These are phyloP conservation scores for Synergus laeviventris DNA, from an alignment of 2,888 invertebrate genomes.

Conservation along the genomic window DNA sequence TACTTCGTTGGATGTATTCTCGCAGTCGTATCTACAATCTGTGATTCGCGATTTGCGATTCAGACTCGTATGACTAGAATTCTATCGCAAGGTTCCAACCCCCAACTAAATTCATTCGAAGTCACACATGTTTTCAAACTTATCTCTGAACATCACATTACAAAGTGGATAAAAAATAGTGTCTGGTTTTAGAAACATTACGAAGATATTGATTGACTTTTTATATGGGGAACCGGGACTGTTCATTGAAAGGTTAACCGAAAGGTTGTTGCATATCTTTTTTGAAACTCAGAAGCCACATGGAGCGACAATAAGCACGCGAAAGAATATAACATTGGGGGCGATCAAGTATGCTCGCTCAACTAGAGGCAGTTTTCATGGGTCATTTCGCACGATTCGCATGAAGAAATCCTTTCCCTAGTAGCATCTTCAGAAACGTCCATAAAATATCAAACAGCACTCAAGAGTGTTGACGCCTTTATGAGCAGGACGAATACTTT, in stretches of 20 bases:
- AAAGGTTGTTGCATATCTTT: slow-evolving; percentile 3
- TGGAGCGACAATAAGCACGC: slow-evolving; percentile 44
- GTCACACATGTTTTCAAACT: not conserved
- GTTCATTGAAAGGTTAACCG: not conserved
- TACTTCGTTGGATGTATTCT: slow-evolving; percentile 49
- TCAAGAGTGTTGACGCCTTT: slow-evolving; percentile 36
- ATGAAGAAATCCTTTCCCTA: slow-evolving; percentile 53
- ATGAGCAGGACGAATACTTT: slow-evolving; percentile 20
- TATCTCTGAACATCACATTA: not conserved
- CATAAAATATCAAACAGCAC: slow-evolving; percentile 53
- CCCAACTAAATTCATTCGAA: not conserved
- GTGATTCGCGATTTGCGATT: slow-evolving; percentile 58
- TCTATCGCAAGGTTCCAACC: slow-evolving; percentile 44
- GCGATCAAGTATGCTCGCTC: slow-evolving; percentile 54
- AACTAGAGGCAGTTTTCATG: slow-evolving; percentile 56
- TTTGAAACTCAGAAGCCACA: not conserved
- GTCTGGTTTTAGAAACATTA: too few relatives aligned
- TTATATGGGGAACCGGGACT: not conserved
- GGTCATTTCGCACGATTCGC: slow-evolving; percentile 59
- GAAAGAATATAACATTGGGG: slow-evolving; percentile 55
- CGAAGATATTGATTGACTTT: not conserved
- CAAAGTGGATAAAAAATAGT: not conserved
- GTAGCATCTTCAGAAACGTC: slow-evolving; percentile 50
- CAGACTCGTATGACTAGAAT: slow-evolving; percentile 47
- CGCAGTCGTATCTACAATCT: slow-evolving; percentile 56